Conservation (phyloP, 2,888 invertebrate genomes). For the Drosophila borealis region DNA sequence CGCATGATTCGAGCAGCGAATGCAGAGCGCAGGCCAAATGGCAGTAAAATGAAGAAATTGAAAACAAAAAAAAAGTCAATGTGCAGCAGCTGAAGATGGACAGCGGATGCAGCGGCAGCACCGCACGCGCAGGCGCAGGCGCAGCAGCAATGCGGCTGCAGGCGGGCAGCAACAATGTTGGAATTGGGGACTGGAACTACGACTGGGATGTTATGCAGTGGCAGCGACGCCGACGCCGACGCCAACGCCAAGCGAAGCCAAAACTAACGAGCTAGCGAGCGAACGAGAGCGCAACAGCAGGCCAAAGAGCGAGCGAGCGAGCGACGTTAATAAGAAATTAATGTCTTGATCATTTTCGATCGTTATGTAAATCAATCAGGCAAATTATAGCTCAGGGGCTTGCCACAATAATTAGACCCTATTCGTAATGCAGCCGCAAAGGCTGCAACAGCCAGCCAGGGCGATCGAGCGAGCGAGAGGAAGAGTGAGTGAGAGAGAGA, state of each 20-base stretch:
- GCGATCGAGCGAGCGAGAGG: slow-evolving; percentile 11
- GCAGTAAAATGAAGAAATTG: slow-evolving; percentile 47
- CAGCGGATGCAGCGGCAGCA: slow-evolving; percentile 6
- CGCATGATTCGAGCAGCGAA: slow-evolving; percentile 11
- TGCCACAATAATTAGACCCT: slow-evolving; percentile 84
- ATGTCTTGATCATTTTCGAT: slow-evolving; percentile 85
- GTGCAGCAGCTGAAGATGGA: slow-evolving; percentile 40
- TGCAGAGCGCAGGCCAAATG: slow-evolving; percentile 16
- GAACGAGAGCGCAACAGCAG: slow-evolving; percentile 14
- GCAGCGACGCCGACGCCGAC: slow-evolving; percentile 45
- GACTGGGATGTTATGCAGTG: slow-evolving; percentile 15
- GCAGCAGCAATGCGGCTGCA: slow-evolving; percentile 41
- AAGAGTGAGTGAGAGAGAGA: slow-evolving; percentile 20
- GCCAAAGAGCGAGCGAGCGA: slow-evolving; percentile 45
- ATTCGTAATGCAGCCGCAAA: slow-evolving; percentile 81
- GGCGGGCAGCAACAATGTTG: slow-evolving; percentile 57
- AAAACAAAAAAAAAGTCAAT: slow-evolving; percentile 48
- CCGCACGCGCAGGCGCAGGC: slow-evolving; percentile 25
- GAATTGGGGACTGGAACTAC: slow-evolving; percentile 38
- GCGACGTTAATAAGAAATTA: slow-evolving; percentile 84
- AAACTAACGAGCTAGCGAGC: slow-evolving; percentile 21
- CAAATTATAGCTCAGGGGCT: slow-evolving; percentile 85
- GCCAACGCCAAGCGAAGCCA: neutral
- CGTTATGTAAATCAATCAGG: slow-evolving; percentile 85
- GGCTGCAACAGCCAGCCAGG: slow-evolving; percentile 39